These are phyloP conservation scores for Batillaria attramentaria DNA, from an alignment of 1,140 invertebrate species.

Conservation along the genomic window DNA sequence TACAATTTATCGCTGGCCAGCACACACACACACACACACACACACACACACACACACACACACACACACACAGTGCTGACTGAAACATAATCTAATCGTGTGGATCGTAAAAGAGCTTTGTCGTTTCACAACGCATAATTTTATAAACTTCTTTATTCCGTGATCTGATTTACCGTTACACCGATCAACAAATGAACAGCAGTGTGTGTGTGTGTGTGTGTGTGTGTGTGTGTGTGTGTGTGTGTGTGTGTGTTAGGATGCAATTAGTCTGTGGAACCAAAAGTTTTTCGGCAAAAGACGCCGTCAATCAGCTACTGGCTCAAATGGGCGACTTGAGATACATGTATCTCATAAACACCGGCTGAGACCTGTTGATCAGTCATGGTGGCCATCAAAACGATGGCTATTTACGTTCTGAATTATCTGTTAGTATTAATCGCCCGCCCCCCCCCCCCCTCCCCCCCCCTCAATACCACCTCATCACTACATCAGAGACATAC, in stretches of 20 bases:
- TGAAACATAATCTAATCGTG: not conserved
- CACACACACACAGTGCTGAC: not conserved
- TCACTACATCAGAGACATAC: too few relatives aligned
- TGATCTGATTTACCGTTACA: too few relatives aligned
- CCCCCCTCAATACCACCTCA: too few relatives aligned
- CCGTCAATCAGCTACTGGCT: not conserved
- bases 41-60: not conserved
- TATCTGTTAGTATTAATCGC: not conserved
- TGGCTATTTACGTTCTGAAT: not conserved
- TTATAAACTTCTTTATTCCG: not conserved
- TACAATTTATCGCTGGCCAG: too few relatives aligned
- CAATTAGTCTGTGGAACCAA: not conserved
- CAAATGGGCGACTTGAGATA: not conserved
- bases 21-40: not conserved
- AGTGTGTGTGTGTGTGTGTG: slow-evolving; percentile 13
- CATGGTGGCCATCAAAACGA: too few relatives aligned
- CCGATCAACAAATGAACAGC: too few relatives aligned
- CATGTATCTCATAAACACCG: too few relatives aligned
- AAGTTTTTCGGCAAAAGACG: not conserved
- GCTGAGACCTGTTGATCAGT: too few relatives aligned
- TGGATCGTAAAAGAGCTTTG: not conserved
- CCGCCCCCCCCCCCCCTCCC: too few relatives aligned
- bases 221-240: not conserved
- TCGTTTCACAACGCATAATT: not conserved
- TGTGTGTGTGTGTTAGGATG: not conserved